Evolutionary conservation across 2,888 invertebrate species (phyloP), one percentile per base, ranked within the genome.

Genomic region (Lasioglossum calceatum): DNA sequence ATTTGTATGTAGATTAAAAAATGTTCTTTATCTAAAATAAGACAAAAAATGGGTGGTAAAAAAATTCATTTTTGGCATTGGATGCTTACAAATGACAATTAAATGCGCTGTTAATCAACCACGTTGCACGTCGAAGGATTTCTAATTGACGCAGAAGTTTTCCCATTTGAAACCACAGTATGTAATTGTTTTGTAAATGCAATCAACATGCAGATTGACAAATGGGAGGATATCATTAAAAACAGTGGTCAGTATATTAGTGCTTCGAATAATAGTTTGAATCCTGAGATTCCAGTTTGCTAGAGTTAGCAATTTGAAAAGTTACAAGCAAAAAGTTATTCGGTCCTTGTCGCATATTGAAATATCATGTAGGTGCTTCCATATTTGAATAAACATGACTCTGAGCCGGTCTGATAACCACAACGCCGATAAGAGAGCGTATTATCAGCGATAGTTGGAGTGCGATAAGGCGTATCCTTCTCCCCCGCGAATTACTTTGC

Each of bases 391-490:
- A 39, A 36, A 23, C 39, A 39, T 23, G 12, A 39, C 70, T 39
- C 23, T 4, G 39, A 23, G 70, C 67, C 64, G 19, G 64, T 27
- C 73, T 47, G n/a, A 14, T 64, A 32, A 12, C 36, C 32, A n/a
- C 74, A 42, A 12, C 74, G 36, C 54, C 71, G 70, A 77, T 77
- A 77, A 84, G 54, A 8, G 39, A 82, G 71, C 73, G 64, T 72
- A 50, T 74, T 54, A 64, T 32, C 78, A 54, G 27, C 10, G 47
- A 74, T 79, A 54, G 16, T 72, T 14, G 23, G 16, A 78, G 54
- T n/a, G 8, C 50, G 75, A 72, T 82, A 86, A 89, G 50, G 39
- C 67, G 61, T 76, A 42, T 82, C 27, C 2, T 71, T 19, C 47
- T 23, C 10, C 4, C 42, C 32, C 10, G 36, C 75, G n/a, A 79